Percentiles rank a stretch among this genome's conserved stretches.
Evolutionary conservation across 2,797 vertebrate genomes (phyloP).

Genomic region (Meriones psammophilus): DNA sequence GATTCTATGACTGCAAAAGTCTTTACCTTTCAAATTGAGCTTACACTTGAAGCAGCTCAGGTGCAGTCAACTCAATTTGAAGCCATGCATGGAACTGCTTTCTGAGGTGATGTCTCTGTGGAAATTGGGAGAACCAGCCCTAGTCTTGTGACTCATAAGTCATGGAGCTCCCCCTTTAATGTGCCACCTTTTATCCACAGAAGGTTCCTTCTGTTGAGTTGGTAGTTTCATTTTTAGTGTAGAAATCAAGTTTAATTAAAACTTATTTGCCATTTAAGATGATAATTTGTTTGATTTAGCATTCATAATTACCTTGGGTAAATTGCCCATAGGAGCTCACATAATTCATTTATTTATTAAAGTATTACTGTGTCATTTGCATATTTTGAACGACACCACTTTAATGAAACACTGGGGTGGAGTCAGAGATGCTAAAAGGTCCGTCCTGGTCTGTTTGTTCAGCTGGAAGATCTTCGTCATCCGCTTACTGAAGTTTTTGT

Average conservation of each 20-base stretch:
- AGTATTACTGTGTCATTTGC: conserved; percentile 80
- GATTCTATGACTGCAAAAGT: conserved; percentile 9
- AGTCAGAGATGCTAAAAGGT: conserved; percentile 44
- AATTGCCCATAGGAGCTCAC: conserved; percentile 82
- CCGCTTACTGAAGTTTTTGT: conserved; percentile 54
- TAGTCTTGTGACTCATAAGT: conserved; percentile 46
- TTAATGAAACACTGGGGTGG: conserved; percentile 75
- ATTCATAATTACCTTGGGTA: conserved; percentile 85
- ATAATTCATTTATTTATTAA: conserved; percentile 81
- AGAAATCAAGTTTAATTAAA: conserved; percentile 86
- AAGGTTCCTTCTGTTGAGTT: conserved; percentile 68
- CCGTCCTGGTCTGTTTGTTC: conserved; percentile 71
- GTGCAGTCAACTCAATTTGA: background rate
- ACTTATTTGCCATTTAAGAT: conserved; percentile 84
- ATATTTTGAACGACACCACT: conserved; percentile 77
- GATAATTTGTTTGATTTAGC: conserved; percentile 87
- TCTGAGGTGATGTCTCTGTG: background rate
- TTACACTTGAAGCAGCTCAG: background rate
- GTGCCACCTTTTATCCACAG: conserved; percentile 55
- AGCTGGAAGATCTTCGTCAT: conserved; percentile 69
- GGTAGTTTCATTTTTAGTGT: conserved; percentile 77
- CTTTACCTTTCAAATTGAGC: conserved; percentile 38
- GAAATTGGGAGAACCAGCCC: background rate
- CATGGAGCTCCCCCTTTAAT: background rate
- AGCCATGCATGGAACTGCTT: background rate